phyloP scores from a whole-genome alignment of 2,113 vertebrate genomes.

The Podocnemis expansa region DNA sequence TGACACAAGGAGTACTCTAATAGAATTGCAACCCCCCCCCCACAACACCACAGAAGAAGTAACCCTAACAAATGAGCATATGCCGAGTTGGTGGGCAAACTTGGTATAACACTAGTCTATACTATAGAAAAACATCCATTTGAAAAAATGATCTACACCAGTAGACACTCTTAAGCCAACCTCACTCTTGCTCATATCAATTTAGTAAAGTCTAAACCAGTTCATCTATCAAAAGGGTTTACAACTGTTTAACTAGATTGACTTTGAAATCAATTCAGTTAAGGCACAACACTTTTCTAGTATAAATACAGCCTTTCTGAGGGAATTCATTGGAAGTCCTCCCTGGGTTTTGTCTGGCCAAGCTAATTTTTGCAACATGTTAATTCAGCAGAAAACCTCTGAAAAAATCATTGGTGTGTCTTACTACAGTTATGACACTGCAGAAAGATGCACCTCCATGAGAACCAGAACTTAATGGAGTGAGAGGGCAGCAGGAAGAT shows the following conservation, averaged over 20 bases:
- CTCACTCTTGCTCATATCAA: background rate
- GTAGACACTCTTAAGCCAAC: background rate
- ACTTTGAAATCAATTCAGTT: background rate
- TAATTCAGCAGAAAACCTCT: too few species aligned
- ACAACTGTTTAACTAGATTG: background rate
- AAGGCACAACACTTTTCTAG: background rate
- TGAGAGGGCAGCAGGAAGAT: background rate
- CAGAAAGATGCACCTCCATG: background rate
- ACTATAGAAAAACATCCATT: background rate
- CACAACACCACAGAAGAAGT: too few species aligned
- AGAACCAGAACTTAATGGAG: rapidly evolving
- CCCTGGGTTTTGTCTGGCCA: background rate
- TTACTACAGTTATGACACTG: background rate
- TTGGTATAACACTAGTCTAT: too few species aligned
- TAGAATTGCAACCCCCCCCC: too few species aligned
- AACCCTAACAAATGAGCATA: too few species aligned
- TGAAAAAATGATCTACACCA: background rate
- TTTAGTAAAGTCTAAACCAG: background rate
- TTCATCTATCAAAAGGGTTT: rapidly evolving
- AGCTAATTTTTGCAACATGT: background rate
- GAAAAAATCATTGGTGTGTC: too few species aligned
- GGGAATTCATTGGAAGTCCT: background rate
- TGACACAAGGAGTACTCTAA: too few species aligned
- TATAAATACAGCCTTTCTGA: background rate
- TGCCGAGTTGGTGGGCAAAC: too few species aligned